These are phyloP conservation scores for Eupithecia insigniata DNA, from an alignment of 2,888 invertebrate species.

Conservation along the genomic window DNA sequence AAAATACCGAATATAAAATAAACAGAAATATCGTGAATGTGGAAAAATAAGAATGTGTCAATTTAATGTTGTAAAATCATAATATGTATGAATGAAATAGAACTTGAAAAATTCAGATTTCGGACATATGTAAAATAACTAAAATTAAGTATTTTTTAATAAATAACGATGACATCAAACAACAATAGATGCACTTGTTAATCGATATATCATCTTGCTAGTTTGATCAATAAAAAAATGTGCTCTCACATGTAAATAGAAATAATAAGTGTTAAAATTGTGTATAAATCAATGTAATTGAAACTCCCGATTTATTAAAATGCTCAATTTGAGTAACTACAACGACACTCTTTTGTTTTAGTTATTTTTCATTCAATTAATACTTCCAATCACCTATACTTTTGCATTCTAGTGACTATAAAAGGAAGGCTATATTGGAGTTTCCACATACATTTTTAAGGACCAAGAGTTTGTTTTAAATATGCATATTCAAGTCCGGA, in stretches of 20 bases:
- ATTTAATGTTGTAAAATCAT: no score
- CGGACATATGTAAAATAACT: no score
- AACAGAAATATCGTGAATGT: no score
- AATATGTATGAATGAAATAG: no score
- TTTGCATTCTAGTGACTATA: neutral
- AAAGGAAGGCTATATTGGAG: slow-evolving; percentile 15
- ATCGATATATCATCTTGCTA: slow-evolving; percentile 13
- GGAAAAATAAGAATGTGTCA: no score
- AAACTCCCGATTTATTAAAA: slow-evolving; percentile 2
- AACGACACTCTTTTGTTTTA: neutral
- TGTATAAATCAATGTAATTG: slow-evolving; percentile 21
- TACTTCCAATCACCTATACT: slow-evolving; percentile 7
- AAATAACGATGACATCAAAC: neutral
- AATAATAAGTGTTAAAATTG: slow-evolving; percentile 18
- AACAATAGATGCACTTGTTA: slow-evolving; percentile 31
- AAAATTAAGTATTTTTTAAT: no score
- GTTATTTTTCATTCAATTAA: neutral
- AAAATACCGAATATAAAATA: no score
- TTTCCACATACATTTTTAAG: neutral
- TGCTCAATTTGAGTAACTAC: slow-evolving; percentile 14
- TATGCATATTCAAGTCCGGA: neutral
- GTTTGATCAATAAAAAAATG: slow-evolving; percentile 12
- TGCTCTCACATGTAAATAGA: slow-evolving; percentile 28
- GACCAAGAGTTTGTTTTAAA: neutral
- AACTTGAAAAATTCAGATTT: no score